Percentiles rank a stretch among this genome's conserved stretches.
Evolutionary conservation across 2,113 vertebrate genomes (phyloP).

Genomic region (Xiphophorus hellerii): DNA sequence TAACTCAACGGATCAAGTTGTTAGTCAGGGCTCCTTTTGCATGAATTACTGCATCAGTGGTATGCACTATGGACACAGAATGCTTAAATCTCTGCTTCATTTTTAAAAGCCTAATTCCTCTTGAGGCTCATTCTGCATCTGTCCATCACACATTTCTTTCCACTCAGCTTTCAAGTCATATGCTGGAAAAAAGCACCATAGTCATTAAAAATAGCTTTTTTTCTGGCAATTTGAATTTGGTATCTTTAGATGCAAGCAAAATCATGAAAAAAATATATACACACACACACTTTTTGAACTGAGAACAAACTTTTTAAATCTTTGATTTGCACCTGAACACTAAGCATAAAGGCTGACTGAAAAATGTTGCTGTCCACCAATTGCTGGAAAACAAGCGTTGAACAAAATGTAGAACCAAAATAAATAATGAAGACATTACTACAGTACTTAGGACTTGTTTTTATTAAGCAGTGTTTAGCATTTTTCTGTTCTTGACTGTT

Average conservation of each 20-base stretch:
- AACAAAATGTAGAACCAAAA: not conserved
- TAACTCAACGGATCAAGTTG: not conserved
- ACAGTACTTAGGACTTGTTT: constrained; percentile 53
- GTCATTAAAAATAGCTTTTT: too few species aligned
- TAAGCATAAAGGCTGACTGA: not conserved
- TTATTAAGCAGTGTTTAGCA: constrained; percentile 78
- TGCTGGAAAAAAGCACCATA: too few species aligned
- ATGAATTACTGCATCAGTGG: not conserved
- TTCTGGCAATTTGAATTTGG: not conserved
- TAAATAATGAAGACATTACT: not conserved
- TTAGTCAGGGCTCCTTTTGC: not conserved
- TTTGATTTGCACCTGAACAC: too few species aligned
- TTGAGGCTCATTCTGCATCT: not conserved
- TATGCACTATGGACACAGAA: not conserved
- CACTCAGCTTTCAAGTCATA: not conserved
- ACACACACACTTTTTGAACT: not conserved
- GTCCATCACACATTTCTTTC: not conserved
- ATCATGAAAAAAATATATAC: not conserved
- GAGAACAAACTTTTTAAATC: not conserved
- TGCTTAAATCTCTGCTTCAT: not conserved
- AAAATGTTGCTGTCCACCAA: not conserved
- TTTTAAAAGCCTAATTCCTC: not conserved
- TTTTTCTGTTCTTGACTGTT: constrained; percentile 60
- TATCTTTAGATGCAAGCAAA: not conserved
- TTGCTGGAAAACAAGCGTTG: not conserved